Evolutionary conservation across 2,797 vertebrate species (phyloP), one percentile per base, ranked within the genome.

Genomic region (Poecilia gillii): DNA sequence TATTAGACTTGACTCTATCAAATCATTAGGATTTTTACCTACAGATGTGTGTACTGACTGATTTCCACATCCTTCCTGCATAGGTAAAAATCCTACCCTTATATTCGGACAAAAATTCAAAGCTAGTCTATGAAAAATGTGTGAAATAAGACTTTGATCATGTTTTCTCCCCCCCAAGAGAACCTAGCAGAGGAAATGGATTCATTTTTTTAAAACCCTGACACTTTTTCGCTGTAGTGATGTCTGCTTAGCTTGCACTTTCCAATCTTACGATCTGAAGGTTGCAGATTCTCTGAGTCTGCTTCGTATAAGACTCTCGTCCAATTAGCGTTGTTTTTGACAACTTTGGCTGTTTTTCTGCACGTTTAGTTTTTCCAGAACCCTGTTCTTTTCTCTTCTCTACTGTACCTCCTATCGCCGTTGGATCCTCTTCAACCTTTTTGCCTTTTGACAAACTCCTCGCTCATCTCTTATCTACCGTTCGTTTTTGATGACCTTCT

Each of bases 251-350:
- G 41, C 80, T 85, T 81, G 84, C 88, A 86, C 78, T 88, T 89
- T 85, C 20, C 72, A 77, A 72, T 80, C 39, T 73, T 62, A 73
- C 76, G 51, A 76, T n/a, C 86, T 90, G 85, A 87, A 88, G 86
- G 85, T 81, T 31, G 46, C 9, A 5, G 64, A 73, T 78, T 88
- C 55, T 73, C 68, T 73, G 74, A 6, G 2, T 80, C 80, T 74
- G 76, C 71, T 76, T 86, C 46, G 0, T 81, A 73, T 82, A 80
- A 77, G 33, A 47, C 86, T 84, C 79, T n/a, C 5, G 66, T 83
- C 84, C 87, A 93, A 91, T 91, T 87, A 90, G 78, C 0, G 49
- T 7, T 70, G 62, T 71, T 66, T 84, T 76, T 88, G 90, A 90
- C 81, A 82, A 73, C 79, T 79, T 81, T 74, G 74, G 78, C 78